Conservation (phyloP, 2,797 vertebrate genomes). For the Argentina silus region DNA sequence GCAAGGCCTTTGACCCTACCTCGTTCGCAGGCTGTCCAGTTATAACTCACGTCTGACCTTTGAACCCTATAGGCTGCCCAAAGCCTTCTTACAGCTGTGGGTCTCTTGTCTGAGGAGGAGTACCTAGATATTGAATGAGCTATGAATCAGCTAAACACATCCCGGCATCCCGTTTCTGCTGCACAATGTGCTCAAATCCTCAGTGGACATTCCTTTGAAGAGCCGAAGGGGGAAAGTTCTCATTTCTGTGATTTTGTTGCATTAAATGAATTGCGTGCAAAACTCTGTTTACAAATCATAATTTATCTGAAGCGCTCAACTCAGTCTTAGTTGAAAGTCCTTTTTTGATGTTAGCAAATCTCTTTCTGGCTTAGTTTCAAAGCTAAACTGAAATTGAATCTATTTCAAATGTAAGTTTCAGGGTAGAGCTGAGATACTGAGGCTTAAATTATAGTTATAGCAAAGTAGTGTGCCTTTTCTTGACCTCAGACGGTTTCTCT, state of each 20-base stretch:
- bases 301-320: constrained; percentile 21
- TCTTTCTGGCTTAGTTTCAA: constrained; percentile 49
- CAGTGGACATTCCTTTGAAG: background rate
- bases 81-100: constrained; percentile 3
- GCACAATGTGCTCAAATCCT: background rate
- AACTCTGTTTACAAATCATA: constrained; percentile 37
- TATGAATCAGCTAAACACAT: constrained; percentile 3
- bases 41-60: constrained; percentile 2
- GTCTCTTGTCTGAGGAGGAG: background rate
- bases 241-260: constrained; percentile 21
- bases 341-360: constrained; percentile 55
- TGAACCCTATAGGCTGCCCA: constrained; percentile 3
- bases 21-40: background rate
- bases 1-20: background rate
- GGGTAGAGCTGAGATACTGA: constrained; percentile 15
- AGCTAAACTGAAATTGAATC: constrained; percentile 40
- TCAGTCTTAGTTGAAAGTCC: constrained; percentile 19
- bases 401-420: constrained; percentile 36
- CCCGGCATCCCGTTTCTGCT: background rate
- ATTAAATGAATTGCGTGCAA: constrained; percentile 15
- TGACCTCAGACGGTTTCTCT: background rate
- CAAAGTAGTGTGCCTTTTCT: constrained; percentile 8
- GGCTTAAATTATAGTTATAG: constrained; percentile 19
- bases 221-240: background rate
- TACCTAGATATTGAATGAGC: background rate